Evolutionary conservation across 2,113 vertebrate genomes (phyloP), one percentile per base, ranked within the genome.

Genomic region (Corythaeola cristata): DNA sequence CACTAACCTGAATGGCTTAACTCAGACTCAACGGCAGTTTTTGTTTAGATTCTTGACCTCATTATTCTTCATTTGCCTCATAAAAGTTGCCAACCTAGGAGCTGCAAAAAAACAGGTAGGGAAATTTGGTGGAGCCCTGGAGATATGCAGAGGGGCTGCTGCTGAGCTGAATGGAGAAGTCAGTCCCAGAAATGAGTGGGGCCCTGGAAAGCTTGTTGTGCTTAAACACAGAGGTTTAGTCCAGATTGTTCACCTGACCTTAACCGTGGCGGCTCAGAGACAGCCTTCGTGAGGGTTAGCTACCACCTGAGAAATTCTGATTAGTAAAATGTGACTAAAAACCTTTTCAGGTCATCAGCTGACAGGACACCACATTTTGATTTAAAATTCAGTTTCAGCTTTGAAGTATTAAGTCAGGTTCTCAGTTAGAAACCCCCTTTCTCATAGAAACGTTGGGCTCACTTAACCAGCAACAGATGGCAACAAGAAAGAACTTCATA

Each of bases 381-480:
- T 74, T 84, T 77, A 37, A 89, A 94, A 69, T 86, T 77, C 28
- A 22, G 21, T 67, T 89, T 85, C 33, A 49, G n/a, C 56, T 92
- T 78, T 87, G 47, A 92, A 85, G 30, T 47, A 56, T 56, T 81
- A 89, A 84, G 55, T 78, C 28, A 75, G 49, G 18, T 60, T 39
- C 33, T 75, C 44, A 52, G 44, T 71, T 83, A 77, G 63, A 80
- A 97, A 28, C 2, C 5, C 10, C 4, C 13, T 80, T 86, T 55
- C 20, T 16, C 6, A 1, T 11, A 17, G 52, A 92, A 87, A 67
- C 14, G 7, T 77, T 72, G 35, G 30, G 12, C 84, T 78, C 20
- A 37, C 41, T 84, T 93, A 84, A 90, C 47, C 28, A 89, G 23
- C 64, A 89, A 63, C 64, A 86, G 50, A 71, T 74, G 64, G 32